phyloP scores from a whole-genome alignment of 1,140 invertebrate genomes.

The Trichonephila clavata region DNA sequence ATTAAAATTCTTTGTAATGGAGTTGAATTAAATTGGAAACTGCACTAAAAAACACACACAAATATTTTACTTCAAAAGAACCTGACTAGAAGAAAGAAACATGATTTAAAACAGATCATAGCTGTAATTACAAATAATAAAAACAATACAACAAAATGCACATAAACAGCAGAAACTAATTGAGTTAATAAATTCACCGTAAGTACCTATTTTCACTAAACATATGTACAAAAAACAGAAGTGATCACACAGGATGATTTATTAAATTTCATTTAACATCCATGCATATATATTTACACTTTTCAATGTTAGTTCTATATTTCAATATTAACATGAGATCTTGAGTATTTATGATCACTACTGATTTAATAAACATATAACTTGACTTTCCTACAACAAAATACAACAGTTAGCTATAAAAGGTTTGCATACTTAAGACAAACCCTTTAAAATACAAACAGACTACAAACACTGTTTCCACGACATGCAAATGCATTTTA shows the following conservation, averaged over 20 bases:
- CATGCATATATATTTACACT: neutral
- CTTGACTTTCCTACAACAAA: no score
- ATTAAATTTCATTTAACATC: neutral
- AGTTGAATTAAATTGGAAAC: no score
- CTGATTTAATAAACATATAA: no score
- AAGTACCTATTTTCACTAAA: neutral
- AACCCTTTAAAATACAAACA: no score
- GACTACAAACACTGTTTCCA: no score
- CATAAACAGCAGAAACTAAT: neutral
- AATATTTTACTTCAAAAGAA: no score
- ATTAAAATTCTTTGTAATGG: no score
- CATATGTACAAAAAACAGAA: neutral
- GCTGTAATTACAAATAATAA: neutral
- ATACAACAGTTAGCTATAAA: no score
- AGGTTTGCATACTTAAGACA: no score
- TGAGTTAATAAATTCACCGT: neutral
- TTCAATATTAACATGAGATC: neutral
- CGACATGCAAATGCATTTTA: no score
- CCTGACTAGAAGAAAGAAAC: neutral
- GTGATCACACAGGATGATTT: neutral
- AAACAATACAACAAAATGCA: neutral
- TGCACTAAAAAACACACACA: no score
- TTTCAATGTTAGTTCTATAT: neutral
- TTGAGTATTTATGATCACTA: no score
- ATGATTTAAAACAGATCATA: neutral